Conservation (phyloP, 2,113 vertebrate genomes). For the Ascaphus truei region DNA sequence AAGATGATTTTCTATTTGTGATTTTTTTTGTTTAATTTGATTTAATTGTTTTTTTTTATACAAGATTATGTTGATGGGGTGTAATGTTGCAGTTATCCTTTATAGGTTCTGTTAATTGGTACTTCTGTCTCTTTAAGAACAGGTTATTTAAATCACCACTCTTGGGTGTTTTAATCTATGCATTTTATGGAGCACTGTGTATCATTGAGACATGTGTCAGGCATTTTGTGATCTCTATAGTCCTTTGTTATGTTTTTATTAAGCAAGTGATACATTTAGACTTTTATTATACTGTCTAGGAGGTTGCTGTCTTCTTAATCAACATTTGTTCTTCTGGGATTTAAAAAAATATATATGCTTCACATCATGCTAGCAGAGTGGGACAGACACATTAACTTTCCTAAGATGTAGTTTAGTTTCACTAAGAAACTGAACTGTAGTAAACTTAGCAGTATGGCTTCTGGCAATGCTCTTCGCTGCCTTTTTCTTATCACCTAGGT, state of each 20-base stretch:
- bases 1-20: too few species aligned
- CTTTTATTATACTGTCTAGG: slow-evolving; percentile 31
- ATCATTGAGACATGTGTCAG: slow-evolving; percentile 16
- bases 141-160: neutral
- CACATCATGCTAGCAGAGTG: too few species aligned
- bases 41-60: too few species aligned
- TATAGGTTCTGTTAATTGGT: neutral
- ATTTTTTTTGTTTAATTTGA: too few species aligned
- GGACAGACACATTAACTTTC: too few species aligned
- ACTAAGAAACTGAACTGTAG: too few species aligned
- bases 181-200: neutral
- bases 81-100: neutral
- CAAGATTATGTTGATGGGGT: too few species aligned
- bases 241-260: slow-evolving; percentile 24
- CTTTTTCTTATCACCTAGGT: too few species aligned
- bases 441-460: too few species aligned
- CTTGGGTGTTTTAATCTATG: neutral
- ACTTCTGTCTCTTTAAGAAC: neutral
- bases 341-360: too few species aligned
- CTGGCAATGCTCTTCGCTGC: too few species aligned
- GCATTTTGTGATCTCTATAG: slow-evolving; percentile 15
- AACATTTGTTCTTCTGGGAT: slow-evolving; percentile 28
- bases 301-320: slow-evolving; percentile 14
- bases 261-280: slow-evolving; percentile 22
- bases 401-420: too few species aligned